Percentiles rank a stretch among this genome's conserved stretches.
These are phyloP conservation scores for Myotis myotis DNA, from an alignment of 2,797 vertebrate species.

Conservation along the genomic window DNA sequence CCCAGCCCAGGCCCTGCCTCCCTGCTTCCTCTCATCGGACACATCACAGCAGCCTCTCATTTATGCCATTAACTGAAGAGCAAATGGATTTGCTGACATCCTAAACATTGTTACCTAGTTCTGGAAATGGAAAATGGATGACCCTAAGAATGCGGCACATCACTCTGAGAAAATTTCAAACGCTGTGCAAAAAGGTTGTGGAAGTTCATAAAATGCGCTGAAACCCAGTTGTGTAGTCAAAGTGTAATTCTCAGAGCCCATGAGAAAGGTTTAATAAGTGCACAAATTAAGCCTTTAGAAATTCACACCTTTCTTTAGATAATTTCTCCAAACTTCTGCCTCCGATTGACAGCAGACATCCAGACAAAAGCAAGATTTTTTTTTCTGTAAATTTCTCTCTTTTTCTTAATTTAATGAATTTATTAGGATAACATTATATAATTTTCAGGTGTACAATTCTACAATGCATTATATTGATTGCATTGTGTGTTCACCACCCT, in stretches of 20 bases:
- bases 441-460: not conserved
- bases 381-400: not conserved
- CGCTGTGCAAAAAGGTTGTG: not conserved
- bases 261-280: not conserved
- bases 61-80: not conserved
- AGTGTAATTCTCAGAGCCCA: not conserved
- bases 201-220: not conserved
- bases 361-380: not conserved
- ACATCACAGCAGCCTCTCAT: not conserved
- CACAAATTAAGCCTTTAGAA: not conserved
- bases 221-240: not conserved
- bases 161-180: not conserved
- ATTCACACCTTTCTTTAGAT: not conserved
- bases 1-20: not conserved
- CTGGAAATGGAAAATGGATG: not conserved
- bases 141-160: not conserved
- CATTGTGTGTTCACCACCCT: not conserved
- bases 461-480: not conserved
- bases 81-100: constrained; percentile 1
- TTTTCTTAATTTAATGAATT: not conserved
- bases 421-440: not conserved
- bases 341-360: not conserved
- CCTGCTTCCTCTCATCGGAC: not conserved
- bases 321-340: not conserved
- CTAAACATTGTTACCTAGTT: not conserved